Percentiles rank a stretch among this genome's conserved stretches.
These are phyloP conservation scores for Rhinophrynus dorsalis DNA, from an alignment of 2,797 vertebrate species.

Conservation along the genomic window DNA sequence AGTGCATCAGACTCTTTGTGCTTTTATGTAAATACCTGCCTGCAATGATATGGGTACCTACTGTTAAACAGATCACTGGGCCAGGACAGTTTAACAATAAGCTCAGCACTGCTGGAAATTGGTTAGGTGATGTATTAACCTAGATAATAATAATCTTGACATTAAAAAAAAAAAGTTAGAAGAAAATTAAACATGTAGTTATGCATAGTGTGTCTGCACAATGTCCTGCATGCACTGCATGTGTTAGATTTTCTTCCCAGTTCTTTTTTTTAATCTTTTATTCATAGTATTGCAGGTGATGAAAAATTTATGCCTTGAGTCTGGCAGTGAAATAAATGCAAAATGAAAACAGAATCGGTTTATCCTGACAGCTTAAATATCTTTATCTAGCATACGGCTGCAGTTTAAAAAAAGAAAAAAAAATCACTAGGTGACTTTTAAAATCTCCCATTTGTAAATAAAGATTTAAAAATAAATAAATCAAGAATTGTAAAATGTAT, in stretches of 20 bases:
- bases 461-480: constrained; percentile 53
- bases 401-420: no score
- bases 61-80: constrained; percentile 53
- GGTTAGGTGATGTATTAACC: constrained; percentile 70
- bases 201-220: constrained; percentile 82
- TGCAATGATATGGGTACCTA: background rate
- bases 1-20: no score
- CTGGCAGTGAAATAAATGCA: constrained; percentile 99
- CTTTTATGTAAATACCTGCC: no score
- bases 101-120: constrained; percentile 65
- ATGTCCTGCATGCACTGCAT: constrained; percentile 83
- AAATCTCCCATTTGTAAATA: constrained; percentile 71
- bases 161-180: constrained; percentile 65
- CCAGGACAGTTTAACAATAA: constrained; percentile 60
- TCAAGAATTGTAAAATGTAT: constrained; percentile 69
- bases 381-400: constrained; percentile 98
- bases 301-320: constrained; percentile 99
- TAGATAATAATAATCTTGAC: constrained; percentile 75
- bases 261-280: constrained; percentile 99
- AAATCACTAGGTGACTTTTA: constrained; percentile 86
- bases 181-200: constrained; percentile 86
- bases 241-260: constrained; percentile 91
- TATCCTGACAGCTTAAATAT: constrained; percentile 99
- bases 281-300: constrained; percentile 99
- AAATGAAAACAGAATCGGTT: constrained; percentile 99